Conservation (phyloP, 2,797 vertebrate species). For the Alcedo quadribrachys region DNA sequence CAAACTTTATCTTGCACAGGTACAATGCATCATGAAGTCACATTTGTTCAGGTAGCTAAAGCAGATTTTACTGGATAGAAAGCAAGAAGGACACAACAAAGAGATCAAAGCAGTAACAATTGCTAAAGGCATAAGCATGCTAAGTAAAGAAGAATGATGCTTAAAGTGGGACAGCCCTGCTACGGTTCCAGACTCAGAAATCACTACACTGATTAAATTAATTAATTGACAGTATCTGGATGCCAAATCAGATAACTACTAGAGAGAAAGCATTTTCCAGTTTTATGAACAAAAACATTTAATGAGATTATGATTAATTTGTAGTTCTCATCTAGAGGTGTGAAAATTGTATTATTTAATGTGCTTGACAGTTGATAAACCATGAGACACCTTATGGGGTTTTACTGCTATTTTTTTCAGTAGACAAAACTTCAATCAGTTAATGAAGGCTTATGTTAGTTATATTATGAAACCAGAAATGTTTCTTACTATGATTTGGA, state of each 20-base stretch:
- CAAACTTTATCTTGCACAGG: neutral
- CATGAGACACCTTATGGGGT: neutral
- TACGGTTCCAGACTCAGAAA: neutral
- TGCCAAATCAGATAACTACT: neutral
- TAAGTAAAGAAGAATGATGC: neutral
- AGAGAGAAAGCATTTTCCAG: neutral
- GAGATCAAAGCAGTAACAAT: neutral
- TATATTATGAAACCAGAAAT: neutral
- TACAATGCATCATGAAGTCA: neutral
- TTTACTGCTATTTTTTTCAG: neutral
- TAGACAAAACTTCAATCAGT: neutral
- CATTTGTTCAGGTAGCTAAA: neutral
- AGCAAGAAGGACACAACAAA: neutral
- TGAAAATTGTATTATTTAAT: neutral
- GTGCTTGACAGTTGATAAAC: neutral
- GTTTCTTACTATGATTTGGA: neutral
- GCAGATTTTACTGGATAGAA: neutral
- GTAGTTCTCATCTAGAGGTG: neutral
- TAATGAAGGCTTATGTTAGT: fast-evolving
- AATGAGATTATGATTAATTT: neutral
- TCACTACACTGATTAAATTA: neutral
- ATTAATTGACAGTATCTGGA: neutral
- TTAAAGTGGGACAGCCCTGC: neutral
- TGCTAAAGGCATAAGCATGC: neutral
- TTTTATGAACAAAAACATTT: neutral